Evolutionary conservation across 2,113 vertebrate species (phyloP).

Genomic region (Pontoporia blainvillei): DNA sequence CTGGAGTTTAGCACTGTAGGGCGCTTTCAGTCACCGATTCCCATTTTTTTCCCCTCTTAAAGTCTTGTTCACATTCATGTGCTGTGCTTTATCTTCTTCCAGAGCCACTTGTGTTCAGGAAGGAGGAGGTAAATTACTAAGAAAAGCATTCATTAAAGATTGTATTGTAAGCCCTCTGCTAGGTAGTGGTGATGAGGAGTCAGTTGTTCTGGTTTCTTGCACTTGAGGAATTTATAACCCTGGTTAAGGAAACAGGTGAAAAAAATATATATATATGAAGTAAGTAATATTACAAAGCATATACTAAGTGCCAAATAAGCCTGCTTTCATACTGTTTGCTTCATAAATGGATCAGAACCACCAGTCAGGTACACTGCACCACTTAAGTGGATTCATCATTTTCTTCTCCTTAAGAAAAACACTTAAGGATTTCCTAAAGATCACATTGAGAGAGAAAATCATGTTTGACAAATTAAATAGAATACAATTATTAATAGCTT

Average conservation of each 20-base stretch:
- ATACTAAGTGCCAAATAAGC: neutral
- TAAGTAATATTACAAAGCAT: neutral
- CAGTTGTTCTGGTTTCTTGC: neutral
- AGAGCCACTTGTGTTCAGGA: neutral
- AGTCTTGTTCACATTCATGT: constrained; percentile 33
- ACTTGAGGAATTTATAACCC: constrained; percentile 28
- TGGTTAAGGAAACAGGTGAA: neutral
- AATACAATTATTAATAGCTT: constrained; percentile 67
- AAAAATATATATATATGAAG: neutral
- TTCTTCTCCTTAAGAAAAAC: constrained; percentile 47
- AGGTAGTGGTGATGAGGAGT: neutral
- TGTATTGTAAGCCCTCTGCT: neutral
- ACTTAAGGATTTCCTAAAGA: constrained; percentile 75
- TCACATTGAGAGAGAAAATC: constrained; percentile 70
- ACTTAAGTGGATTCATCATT: constrained; percentile 66
- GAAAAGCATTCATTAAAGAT: neutral
- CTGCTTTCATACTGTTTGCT: constrained; percentile 25
- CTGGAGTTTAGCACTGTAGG: neutral
- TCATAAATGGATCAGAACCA: constrained; percentile 47
- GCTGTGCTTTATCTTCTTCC: constrained; percentile 18
- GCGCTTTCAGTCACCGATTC: neutral
- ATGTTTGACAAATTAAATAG: constrained; percentile 68
- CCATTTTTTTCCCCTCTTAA: neutral
- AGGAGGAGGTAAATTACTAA: constrained; percentile 13
- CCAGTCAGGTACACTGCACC: constrained; percentile 10